These are phyloP conservation scores for Calyptommatus sinebrachiatus DNA, from an alignment of 2,113 vertebrate genomes.

Conservation along the genomic window DNA sequence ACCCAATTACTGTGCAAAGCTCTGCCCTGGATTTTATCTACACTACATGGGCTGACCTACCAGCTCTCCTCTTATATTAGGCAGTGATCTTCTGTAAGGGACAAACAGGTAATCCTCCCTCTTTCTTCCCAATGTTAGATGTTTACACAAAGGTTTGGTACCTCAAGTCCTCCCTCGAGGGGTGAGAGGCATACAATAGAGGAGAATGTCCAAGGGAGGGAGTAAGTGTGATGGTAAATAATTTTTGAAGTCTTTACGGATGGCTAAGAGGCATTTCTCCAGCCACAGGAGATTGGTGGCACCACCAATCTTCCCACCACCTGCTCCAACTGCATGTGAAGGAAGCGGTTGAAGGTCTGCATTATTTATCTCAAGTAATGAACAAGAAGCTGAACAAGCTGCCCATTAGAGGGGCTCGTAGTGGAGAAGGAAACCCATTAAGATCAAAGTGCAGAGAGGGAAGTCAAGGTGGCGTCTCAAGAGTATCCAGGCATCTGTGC, in stretches of 20 bases:
- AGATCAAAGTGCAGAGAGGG: background rate
- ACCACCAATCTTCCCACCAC: background rate
- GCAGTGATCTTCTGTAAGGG: too few relatives aligned
- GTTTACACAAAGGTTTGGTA: background rate
- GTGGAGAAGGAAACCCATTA: background rate
- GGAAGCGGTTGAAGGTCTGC: background rate
- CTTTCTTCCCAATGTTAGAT: background rate
- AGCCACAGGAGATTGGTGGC: background rate
- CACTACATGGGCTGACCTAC: too few relatives aligned
- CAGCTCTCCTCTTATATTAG: too few relatives aligned
- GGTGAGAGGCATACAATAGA: background rate
- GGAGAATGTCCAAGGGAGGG: too few relatives aligned
- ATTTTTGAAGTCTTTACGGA: background rate
- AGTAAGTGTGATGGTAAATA: background rate
- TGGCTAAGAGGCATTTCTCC: background rate
- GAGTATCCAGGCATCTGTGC: background rate
- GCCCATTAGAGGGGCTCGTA: background rate
- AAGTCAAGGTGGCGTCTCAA: background rate
- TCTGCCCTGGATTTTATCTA: too few relatives aligned
- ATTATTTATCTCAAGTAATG: slow-evolving; percentile 5
- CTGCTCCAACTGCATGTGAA: background rate
- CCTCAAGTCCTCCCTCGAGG: background rate
- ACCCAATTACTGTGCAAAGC: too few relatives aligned
- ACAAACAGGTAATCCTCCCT: too few relatives aligned
- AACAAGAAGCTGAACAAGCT: background rate